Evolutionary conservation across 2,113 vertebrate species (phyloP), one percentile per base, ranked within the genome.

Genomic region (Paradoxurus hermaphroditus): DNA sequence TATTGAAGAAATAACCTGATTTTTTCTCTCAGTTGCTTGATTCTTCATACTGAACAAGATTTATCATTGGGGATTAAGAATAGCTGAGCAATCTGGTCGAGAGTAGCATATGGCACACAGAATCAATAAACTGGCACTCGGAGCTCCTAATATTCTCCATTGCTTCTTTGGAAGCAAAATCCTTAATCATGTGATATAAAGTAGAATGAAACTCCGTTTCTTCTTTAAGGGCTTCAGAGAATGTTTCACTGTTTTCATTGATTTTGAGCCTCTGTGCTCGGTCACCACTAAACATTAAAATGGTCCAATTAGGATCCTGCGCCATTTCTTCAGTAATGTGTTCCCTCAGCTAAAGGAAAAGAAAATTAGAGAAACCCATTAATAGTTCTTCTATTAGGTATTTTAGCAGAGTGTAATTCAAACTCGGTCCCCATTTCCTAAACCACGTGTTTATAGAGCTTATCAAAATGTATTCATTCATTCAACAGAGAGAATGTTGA

Each of bases 141-240:
- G 99, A 90, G 4, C 19, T 18, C 70, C 86, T 94, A 1, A 98
- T 97, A 68, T 19, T 98, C 1, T 86, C 97, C 29, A 98, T 83
- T 7, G 98, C 99, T 7, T 85, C 97, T 0, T 36, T 12, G 44
- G 99, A 99, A 95, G 98, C 98, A 78, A 68, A 67, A 23, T 99
- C 99, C 96, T 98, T 99, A 4, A 99, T 97, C 99, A 99, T 98
- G 98, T 99, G 99, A 96, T 99, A 98, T 15, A 99, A 98, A 1
- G 99, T 99, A 79, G 99, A 99, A 97, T 99, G 99, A 88, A 99
- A 99, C 97, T 99, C 99, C 0, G 98, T 99, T 53, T 95, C 97
- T 0, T 99, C 99, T 18, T 98, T 86, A 16, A 99, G 97, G 5
- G 99, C 98, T 6, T 98, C 84, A 5, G 99, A 99, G 97, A 99